phyloP scores from a whole-genome alignment of 2,113 vertebrate genomes.

The Uria lomvia region DNA sequence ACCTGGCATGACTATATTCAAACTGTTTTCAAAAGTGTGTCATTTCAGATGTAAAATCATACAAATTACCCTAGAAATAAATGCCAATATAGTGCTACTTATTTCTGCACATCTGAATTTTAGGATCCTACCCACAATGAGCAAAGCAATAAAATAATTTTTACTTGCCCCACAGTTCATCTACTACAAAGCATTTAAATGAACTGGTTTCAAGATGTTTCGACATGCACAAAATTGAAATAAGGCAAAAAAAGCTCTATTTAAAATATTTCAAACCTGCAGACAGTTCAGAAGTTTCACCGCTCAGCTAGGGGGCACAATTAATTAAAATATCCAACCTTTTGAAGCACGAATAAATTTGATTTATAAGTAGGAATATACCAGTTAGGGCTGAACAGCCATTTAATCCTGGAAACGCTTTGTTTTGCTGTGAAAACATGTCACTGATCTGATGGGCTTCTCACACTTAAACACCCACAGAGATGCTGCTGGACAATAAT shows the following conservation, averaged over 20 bases:
- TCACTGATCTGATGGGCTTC: neutral
- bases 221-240: neutral
- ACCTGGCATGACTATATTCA: neutral
- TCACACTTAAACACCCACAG: neutral
- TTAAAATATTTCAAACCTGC: conserved; percentile 3
- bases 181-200: neutral
- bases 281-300: neutral
- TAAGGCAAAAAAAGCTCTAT: neutral
- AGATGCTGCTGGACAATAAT: neutral
- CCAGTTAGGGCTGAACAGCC: neutral
- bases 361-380: neutral
- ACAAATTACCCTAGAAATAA: neutral
- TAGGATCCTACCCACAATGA: neutral
- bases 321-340: conserved; percentile 26
- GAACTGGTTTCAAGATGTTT: neutral
- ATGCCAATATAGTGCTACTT: neutral
- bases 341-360: conserved; percentile 22
- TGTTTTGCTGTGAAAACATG: neutral
- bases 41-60: neutral
- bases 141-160: neutral
- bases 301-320: conserved; percentile 1
- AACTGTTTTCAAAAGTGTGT: neutral
- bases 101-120: neutral
- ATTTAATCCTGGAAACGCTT: neutral
- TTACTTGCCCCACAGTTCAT: neutral